Evolutionary conservation across 2,888 invertebrate species (phyloP).

Genomic region (Psylliodes chrysocephalus): DNA sequence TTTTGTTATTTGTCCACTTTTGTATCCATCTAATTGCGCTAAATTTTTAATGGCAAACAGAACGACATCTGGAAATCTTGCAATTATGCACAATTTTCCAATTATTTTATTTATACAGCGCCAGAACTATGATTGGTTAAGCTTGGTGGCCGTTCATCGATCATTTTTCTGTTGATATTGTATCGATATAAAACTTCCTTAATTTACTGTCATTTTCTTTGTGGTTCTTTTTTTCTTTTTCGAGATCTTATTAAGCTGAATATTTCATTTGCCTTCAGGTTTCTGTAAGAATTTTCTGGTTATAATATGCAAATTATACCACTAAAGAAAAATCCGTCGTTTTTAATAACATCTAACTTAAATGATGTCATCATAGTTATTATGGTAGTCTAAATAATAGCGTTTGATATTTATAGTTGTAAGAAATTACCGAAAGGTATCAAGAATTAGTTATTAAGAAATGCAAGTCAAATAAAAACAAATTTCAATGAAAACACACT

Average conservation of each 20-base stretch:
- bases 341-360: no score
- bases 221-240: constrained; percentile 1
- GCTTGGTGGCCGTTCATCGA: constrained; percentile 20
- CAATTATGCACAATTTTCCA: constrained; percentile 44
- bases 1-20: constrained; percentile 39
- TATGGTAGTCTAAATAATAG: no score
- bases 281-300: constrained; percentile 1
- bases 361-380: no score
- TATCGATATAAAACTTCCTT: constrained; percentile 11
- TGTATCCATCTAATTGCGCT: constrained; percentile 35
- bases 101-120: constrained; percentile 42
- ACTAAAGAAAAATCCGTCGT: neutral
- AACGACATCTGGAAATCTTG: constrained; percentile 41
- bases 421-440: no score
- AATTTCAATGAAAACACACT: no score
- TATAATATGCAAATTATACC: constrained; percentile 11
- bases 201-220: constrained; percentile 22
- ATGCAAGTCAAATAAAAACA: no score
- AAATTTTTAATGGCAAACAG: constrained; percentile 37
- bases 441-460: no score
- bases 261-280: neutral
- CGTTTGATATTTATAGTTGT: no score
- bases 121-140: constrained; percentile 29
- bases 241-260: neutral
- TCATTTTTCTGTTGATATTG: constrained; percentile 22